Percentiles rank a stretch among this genome's conserved stretches.
These are phyloP conservation scores for Drosophila atripex DNA, from an alignment of 2,888 invertebrate genomes.

Conservation along the genomic window DNA sequence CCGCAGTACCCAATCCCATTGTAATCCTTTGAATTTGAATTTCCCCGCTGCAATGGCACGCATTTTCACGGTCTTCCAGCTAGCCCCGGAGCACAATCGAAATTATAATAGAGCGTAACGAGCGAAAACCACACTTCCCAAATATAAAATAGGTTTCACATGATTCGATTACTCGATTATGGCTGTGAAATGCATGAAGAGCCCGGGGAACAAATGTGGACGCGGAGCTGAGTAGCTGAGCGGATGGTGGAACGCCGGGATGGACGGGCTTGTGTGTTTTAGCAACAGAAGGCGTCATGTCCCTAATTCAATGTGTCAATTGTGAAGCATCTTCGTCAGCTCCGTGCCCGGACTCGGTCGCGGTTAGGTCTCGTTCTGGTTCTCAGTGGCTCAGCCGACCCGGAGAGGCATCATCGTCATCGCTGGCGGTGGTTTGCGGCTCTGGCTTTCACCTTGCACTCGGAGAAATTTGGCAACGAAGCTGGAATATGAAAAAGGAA, in stretches of 20 bases:
- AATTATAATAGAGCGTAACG: conserved; percentile 40
- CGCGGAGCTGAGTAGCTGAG: conserved; percentile 25
- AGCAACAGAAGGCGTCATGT: conserved; percentile 69
- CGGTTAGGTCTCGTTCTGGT: conserved; percentile 20
- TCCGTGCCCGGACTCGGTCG: conserved; percentile 26
- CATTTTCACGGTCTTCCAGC: conserved; percentile 40
- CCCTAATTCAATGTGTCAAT: conserved; percentile 77
- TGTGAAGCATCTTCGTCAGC: conserved; percentile 63
- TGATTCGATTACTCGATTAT: conserved; percentile 61
- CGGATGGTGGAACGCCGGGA: conserved; percentile 3
- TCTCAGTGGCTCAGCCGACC: conserved; percentile 28
- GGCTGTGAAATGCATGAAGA: conserved; percentile 45
- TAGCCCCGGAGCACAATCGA: conserved; percentile 13
- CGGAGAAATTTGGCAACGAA: not conserved
- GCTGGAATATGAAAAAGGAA: too few species aligned
- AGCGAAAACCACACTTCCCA: conserved; percentile 45
- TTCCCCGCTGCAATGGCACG: conserved; percentile 7
- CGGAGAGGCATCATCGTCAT: conserved; percentile 22
- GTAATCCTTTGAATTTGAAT: conserved; percentile 29
- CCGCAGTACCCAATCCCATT: not conserved
- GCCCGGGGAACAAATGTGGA: conserved; percentile 24
- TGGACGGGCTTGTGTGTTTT: conserved; percentile 39
- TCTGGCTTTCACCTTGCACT: conserved; percentile 14
- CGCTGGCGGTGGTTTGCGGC: conserved; percentile 30
- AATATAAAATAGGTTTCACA: conserved; percentile 47